Base-by-base conservation (phyloP, 2,113 vertebrate species). In the Ammodytes dubius region DNA sequence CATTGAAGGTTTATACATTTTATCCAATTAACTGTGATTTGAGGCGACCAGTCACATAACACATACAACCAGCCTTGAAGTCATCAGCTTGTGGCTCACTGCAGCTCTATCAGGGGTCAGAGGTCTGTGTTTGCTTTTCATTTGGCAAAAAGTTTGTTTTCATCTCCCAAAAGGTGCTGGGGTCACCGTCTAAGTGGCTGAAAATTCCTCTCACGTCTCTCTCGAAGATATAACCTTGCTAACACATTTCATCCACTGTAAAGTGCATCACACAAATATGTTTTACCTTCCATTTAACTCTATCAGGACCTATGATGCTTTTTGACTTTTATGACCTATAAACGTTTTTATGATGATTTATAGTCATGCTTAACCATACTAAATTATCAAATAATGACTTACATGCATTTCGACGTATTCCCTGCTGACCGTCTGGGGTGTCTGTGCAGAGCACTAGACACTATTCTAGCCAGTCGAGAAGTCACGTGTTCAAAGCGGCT, bases 91-190 rank as follows among this genome's bases (percentile, higher is more conserved):
- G 15, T 42, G 35, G 17, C 15, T 60, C 19, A 46, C 0, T 50
- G 17, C n/a, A 69, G 10, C 45, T 63, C 37, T 15, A 52, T 61
- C 70, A 9, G 2, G 8, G n/a, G 49, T 63, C 5, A 0, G 42
- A 52, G 39, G 39, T 74, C 13, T 50, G 46, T 43, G n/a, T 74
- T 63, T 63, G 17, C 6, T 61, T 73, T 73, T 61, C 4, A 72
- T 74, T 74, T 53, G n/a, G 17, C 45, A 73, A 72, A 40, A 40
- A 0, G 6, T 73, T 74, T 43, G 7, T 63, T 74, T 53, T 37
- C 49, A 54, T 54, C 45, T 64, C 40, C 10, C 27, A 27, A 54
- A 6, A 64, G 27, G n/a, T 27, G 15, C 67, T 14, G 50, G 27
- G 13, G 53, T 57, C 37, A 27, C 14, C 5, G 0, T 43, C 19